Base-by-base conservation (phyloP, 2,797 vertebrate species). In the Microhierax caerulescens region DNA sequence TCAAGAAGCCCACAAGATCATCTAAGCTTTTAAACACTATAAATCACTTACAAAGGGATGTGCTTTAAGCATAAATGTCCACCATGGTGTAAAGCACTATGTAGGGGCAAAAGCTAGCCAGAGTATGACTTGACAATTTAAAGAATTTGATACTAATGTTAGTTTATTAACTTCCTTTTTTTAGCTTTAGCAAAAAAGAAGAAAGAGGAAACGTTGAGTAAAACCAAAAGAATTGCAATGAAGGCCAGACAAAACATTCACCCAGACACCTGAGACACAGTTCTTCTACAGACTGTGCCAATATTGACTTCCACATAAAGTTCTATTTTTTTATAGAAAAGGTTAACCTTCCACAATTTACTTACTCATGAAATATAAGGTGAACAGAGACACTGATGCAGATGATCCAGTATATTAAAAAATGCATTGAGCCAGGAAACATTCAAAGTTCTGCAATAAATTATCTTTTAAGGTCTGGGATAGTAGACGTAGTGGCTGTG, bases 381-480 rank as follows among this genome's bases (percentile, higher is more conserved):
- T 96, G 97, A 96, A 94, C 72, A 94, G 94, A 96, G 92, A 97
- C 93, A 94, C 78, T 80, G 92, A 95, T 95, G 92, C 90, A 97
- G 96, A 96, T 94, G 92, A 94, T 92, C 83, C 85, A 96, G 95
- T 95, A 93, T 96, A 97, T 96, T 96, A 96, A 97, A 96, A 97
- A 96, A 96, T 91, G 92, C 75, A 96, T 60, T 81, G 94, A 97
- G 92, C 96, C 95, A 97, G 95, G 92, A 96, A 97, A 89, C 84
- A 83, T 78, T 93, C 93, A 92, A 92, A 95, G 86, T 92, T 96
- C 81, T 94, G 68, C 80, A 85, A 93, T 94, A 92, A 95, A 93
- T 97, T 93, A 95, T 80, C 56, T 96, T 95, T 91, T 96, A 91
- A 96, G 86, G 53, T 90, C 83, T 94, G 70, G 45, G 86, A 94